Evolutionary conservation across 2,888 invertebrate genomes (phyloP), one percentile per base, ranked within the genome.

Genomic region (Suillia variegata): DNA sequence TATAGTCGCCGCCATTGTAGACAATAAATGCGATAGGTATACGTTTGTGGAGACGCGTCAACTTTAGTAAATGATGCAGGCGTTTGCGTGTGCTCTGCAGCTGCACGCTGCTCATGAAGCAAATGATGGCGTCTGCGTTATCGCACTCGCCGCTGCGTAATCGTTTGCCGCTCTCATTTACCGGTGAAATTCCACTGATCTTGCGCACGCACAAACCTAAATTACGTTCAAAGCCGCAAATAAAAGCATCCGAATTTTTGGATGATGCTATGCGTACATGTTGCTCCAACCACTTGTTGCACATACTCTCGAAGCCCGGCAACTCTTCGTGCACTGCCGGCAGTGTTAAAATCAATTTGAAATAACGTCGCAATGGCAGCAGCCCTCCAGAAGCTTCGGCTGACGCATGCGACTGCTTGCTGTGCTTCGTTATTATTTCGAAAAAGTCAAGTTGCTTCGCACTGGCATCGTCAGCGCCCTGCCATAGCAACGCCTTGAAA

Each of bases 201-300:
- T 82, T 79, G 49, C 80, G 73, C 12, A 82, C 71, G 56, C 80
- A 82, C 13, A 82, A 64, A 0, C 76, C 76, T 2, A 81, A 62
- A 33, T 74, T 68, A 17, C 70, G 65, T 1, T 71, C 62, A 17
- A 72, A 57, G 2, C 70, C 74, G 13, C 70, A 66, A 1, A 80
- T 65, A 54, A 75, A 80, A 2, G 67, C 65, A 0, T 18, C 51
- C 0, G 42, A 10, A 0, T n/a, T 10, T 2, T 52, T 31, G 0
- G 52, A 6, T 13, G 56, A 20, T 45, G 50, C 15, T 20, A 22
- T 2, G 51, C 45, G 54, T 1, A 76, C 64, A 55, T 70, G 62
- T 34, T 66, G 69, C 5, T 68, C 60, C n/a, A 80, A 58, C 63
- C 78, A 75, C 33, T 68, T 75, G 51, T 74, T 78, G 20, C 74